Conservation (phyloP, 2,888 invertebrate genomes). For the Hetaerina titia region DNA sequence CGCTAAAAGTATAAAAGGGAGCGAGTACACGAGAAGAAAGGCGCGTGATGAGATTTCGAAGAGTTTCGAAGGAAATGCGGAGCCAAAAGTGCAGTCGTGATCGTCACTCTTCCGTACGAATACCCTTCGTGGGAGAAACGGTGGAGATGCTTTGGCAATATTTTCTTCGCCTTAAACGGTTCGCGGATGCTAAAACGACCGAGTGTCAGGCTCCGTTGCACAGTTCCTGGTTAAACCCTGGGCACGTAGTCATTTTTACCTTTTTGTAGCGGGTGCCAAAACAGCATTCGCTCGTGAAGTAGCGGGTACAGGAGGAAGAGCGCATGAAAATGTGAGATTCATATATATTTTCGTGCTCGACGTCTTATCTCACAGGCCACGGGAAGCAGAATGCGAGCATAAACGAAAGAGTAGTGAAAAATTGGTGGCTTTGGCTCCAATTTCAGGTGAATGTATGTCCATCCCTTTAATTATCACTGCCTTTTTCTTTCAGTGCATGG, state of each 20-base stretch:
- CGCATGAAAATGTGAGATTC: conserved; percentile 27
- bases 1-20: neutral
- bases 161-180: conserved; percentile 42
- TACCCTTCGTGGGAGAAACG: neutral
- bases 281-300: conserved; percentile 21
- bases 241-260: conserved; percentile 20
- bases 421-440: no score
- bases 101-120: neutral
- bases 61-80: conserved; percentile 4
- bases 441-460: no score
- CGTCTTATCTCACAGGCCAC: neutral
- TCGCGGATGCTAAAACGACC: neutral
- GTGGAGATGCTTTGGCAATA: conserved; percentile 41
- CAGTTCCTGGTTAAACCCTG: conserved; percentile 24
- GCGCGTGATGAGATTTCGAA: conserved; percentile 26
- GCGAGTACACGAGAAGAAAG: no score
- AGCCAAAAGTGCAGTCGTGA: conserved; percentile 53
- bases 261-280: conserved; percentile 43
- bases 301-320: neutral
- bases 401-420: no score
- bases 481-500: no score
- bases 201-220: conserved; percentile 60
- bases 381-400: neutral
- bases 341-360: neutral
- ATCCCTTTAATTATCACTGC: no score